These are phyloP conservation scores for Anabacerthia variegaticeps DNA, from an alignment of 2,797 vertebrate species.

Conservation along the genomic window DNA sequence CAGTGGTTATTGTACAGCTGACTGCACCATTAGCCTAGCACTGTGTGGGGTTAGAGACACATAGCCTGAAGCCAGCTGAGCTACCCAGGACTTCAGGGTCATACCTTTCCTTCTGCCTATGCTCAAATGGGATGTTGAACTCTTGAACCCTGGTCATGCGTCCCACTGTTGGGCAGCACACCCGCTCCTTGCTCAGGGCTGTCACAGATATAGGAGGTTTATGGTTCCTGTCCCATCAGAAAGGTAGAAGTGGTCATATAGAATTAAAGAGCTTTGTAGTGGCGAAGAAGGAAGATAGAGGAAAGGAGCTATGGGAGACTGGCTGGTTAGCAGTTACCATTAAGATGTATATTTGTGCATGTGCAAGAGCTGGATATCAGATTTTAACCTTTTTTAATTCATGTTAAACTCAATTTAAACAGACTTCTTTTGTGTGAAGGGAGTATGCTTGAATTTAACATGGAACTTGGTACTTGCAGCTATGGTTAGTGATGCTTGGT, in stretches of 20 bases:
- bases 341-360: background rate
- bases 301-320: background rate
- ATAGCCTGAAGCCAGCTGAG: background rate
- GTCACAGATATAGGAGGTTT: background rate
- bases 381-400: background rate
- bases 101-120: background rate
- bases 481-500: background rate
- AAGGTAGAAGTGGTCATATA: background rate
- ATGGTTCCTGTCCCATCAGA: background rate
- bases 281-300: background rate
- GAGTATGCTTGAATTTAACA: background rate
- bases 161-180: background rate
- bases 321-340: background rate
- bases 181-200: background rate
- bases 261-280: background rate
- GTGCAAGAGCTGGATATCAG: background rate
- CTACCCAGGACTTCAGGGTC: background rate
- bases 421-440: background rate
- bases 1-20: background rate
- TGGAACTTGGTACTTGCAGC: background rate
- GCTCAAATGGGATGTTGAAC: background rate
- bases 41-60: accelerated
- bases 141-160: background rate
- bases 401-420: background rate
- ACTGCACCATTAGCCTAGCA: background rate